Conservation (phyloP, 2,797 vertebrate genomes). For the Dicrostonyx torquatus region DNA sequence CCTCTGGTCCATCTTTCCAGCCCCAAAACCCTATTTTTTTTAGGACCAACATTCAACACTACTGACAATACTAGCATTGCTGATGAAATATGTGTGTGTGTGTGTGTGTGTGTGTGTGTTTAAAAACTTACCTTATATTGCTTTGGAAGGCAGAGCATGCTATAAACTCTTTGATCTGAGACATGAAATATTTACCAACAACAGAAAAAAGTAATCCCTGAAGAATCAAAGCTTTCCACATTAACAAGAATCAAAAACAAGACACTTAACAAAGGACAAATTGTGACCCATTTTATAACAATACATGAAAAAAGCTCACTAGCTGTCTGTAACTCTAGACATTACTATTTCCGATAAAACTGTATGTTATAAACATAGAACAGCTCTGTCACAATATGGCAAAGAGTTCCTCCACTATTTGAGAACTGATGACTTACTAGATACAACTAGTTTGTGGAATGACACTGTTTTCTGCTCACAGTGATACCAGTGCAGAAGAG, state of each 20-base stretch:
- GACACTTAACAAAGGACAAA: background rate
- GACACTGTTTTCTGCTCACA: conserved; percentile 39
- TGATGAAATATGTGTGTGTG: conserved; percentile 5
- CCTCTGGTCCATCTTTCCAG: no score
- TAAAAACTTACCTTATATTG: background rate
- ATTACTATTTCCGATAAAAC: conserved; percentile 14
- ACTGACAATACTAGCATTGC: background rate
- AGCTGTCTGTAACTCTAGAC: no score
- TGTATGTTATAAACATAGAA: conserved; percentile 27
- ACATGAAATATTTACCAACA: background rate
- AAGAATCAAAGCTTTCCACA: conserved; percentile 20
- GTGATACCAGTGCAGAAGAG: background rate
- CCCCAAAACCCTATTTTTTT: background rate
- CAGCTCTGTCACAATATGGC: background rate
- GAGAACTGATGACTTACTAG: conserved; percentile 13
- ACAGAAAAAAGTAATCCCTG: background rate
- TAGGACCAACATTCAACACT: background rate
- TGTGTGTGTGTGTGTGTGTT: no score
- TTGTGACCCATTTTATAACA: background rate
- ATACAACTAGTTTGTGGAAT: conserved; percentile 28
- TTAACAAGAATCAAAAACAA: conserved; percentile 30
- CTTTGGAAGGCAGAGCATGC: conserved; percentile 15
- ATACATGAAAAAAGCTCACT: conserved; percentile 17
- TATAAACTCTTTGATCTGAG: conserved; percentile 44
- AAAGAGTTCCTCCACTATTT: conserved; percentile 8